Conservation (phyloP, 2,113 vertebrate genomes). For the Callospermophilus lateralis region DNA sequence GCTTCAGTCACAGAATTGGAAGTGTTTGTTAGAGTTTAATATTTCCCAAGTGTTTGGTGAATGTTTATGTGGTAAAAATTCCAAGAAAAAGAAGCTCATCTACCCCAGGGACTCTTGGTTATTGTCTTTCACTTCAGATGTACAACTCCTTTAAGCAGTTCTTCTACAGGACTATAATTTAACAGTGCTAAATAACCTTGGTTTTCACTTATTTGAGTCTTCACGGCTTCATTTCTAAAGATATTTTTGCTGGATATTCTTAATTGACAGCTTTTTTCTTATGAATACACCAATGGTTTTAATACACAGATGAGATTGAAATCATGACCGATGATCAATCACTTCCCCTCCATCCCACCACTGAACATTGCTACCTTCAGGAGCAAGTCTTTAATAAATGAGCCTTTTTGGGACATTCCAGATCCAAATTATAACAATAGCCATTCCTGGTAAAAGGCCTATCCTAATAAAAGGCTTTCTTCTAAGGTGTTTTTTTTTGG, state of each 20-base stretch:
- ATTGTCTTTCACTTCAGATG: neutral
- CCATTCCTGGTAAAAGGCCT: too few relatives aligned
- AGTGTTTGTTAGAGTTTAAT: neutral
- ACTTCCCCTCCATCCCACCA: too few relatives aligned
- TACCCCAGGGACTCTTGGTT: neutral
- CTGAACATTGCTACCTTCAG: too few relatives aligned
- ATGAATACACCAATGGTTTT: too few relatives aligned
- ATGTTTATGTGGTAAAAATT: neutral
- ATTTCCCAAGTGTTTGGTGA: conserved; percentile 19
- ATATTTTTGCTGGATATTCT: neutral
- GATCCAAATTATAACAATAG: too few relatives aligned
- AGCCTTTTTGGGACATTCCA: too few relatives aligned
- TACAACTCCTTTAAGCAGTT: neutral
- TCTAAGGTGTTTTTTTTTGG: too few relatives aligned
- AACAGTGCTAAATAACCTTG: neutral
- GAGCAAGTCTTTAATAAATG: too few relatives aligned
- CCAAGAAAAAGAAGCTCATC: neutral
- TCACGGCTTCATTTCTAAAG: neutral
- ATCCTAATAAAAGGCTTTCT: too few relatives aligned
- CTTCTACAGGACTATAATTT: neutral
- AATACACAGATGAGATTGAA: too few relatives aligned
- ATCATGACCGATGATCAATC: too few relatives aligned
- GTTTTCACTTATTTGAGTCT: neutral
- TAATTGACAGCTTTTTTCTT: neutral
- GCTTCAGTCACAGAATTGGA: neutral